Base-by-base conservation (phyloP, 2,888 invertebrate species). In the Eupithecia inturbata region DNA sequence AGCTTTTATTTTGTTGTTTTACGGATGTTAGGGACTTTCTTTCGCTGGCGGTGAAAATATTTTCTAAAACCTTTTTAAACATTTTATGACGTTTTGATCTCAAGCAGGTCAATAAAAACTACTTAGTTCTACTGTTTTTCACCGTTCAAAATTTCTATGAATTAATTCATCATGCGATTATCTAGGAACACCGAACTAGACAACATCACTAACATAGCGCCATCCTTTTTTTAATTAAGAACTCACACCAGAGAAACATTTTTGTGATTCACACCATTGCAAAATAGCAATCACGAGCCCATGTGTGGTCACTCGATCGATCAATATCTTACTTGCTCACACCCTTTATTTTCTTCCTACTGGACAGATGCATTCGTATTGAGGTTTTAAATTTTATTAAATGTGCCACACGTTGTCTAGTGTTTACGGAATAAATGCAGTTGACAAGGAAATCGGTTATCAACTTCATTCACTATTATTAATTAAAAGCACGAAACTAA, bases 341-440 rank as follows among this genome's bases (percentile, higher is more conserved):
- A 79, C 79, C 76, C 79, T 75, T 75, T 71, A 77, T 67, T 78
- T 76, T 70, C 73, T 75, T 76, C 72, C 73, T 75, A 74, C 66
- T 68, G 70, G 68, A 72, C 74, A 77, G 77, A 77, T 77, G 77
- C 39, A 70, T 39, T 72, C 26, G 63, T 63, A 70, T 68, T 76
- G 67, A 67, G 64, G 73, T 73, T 62, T 77, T 19, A 36, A 31
- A 60, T 31, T 7, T 26, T 73, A 53, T 77, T 19, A 36, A 31
- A 60, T 31, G 19, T 26, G 26, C 12, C n/a, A 66, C 19, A 39
- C 36, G 6, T 12, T 45, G 41, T 1, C 14, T 9, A n/a, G 49
- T n/a, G n/a, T 6, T 22, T 1, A 12, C 22, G 22, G 22, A 53
- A 53, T 22, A 22, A 53, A 22, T 57, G 22, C 4, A 14, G 14